Conservation (phyloP, 2,888 invertebrate genomes). For the Blastobasis adustella region DNA sequence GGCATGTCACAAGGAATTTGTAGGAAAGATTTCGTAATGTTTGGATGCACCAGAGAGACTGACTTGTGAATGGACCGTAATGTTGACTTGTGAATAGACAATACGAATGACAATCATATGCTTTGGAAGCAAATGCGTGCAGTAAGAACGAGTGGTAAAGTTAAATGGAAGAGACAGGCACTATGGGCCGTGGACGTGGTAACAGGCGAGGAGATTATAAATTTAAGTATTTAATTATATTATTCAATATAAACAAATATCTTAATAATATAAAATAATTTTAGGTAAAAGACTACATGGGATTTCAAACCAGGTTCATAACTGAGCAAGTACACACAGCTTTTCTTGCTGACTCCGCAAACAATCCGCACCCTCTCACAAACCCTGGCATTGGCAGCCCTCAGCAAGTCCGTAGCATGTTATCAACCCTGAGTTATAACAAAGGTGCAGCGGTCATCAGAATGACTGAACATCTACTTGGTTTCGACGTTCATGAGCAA, state of each 20-base stretch:
- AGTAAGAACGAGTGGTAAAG: no score
- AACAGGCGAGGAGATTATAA: no score
- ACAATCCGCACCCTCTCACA: constrained; percentile 75
- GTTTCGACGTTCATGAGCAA: constrained; percentile 59
- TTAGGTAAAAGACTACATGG: constrained; percentile 51
- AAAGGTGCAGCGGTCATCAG: constrained; percentile 80
- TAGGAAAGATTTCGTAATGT: no score
- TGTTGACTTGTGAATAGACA: no score
- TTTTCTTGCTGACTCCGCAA: constrained; percentile 74
- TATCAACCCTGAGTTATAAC: constrained; percentile 79
- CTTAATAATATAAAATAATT: neutral
- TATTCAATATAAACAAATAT: neutral
- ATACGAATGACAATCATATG: no score
- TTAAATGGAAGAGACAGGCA: no score
- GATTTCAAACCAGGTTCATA: constrained; percentile 80
- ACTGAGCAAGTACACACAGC: constrained; percentile 80
- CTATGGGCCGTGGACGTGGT: no score
- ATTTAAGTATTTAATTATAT: no score
- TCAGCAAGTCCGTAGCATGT: constrained; percentile 74
- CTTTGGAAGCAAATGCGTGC: no score
- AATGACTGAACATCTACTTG: constrained; percentile 80
- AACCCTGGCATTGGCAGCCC: constrained; percentile 72
- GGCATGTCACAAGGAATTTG: no score
- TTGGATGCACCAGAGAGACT: no score
- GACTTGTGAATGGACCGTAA: no score